These are phyloP conservation scores for Tachyglossus aculeatus DNA, from an alignment of 2,797 vertebrate genomes.

Conservation along the genomic window DNA sequence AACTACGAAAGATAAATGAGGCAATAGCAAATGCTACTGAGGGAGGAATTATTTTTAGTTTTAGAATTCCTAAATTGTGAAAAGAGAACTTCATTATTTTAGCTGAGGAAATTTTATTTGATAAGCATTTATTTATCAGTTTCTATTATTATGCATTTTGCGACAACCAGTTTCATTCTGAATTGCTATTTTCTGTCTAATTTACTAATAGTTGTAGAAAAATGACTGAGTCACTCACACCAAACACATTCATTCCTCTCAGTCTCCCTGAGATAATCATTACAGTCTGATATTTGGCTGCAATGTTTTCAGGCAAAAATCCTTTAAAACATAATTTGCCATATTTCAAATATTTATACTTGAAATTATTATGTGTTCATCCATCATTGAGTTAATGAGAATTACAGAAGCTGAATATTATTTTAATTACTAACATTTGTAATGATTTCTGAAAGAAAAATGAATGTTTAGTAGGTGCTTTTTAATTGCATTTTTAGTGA, in stretches of 20 bases:
- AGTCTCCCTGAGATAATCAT: constrained; percentile 8
- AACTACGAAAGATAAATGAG: too few species aligned
- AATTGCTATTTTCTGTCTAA: not conserved
- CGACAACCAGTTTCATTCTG: not conserved
- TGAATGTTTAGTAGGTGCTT: too few species aligned
- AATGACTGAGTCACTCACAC: not conserved
- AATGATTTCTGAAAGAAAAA: constrained; percentile 27
- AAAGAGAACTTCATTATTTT: not conserved
- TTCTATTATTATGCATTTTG: constrained; percentile 1
- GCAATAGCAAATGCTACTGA: too few species aligned
- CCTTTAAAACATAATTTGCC: constrained; percentile 1
- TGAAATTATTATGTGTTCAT: constrained; percentile 18
- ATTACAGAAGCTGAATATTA: not conserved
- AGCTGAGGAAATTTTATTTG: not conserved
- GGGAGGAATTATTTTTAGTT: too few species aligned
- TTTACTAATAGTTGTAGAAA: not conserved
- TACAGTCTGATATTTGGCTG: not conserved
- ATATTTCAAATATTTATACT: constrained; percentile 35
- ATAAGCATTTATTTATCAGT: constrained; percentile 6
- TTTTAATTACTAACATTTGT: constrained; percentile 23
- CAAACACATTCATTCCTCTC: constrained; percentile 20
- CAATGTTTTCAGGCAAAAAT: constrained; percentile 1
- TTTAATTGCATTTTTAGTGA: too few species aligned
- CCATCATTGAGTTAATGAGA: constrained; percentile 33
- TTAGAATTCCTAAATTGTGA: not conserved